phyloP scores from a whole-genome alignment of 2,888 invertebrate species.

The Xanthia icteritia region DNA sequence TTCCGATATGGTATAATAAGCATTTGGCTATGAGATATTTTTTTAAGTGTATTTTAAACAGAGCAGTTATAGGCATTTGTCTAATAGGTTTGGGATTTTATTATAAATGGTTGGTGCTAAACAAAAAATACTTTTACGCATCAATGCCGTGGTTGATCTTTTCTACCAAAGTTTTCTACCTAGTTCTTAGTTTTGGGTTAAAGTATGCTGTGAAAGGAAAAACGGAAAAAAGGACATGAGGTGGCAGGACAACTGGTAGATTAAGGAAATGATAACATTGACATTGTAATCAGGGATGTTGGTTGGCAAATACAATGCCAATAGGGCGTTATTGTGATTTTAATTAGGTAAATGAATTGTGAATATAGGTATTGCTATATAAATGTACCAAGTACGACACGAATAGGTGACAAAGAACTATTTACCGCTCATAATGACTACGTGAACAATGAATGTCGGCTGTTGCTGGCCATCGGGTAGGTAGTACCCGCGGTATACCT shows the following conservation, averaged over 20 bases:
- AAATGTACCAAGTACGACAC: background rate
- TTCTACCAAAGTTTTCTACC: background rate
- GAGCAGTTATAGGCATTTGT: too few species aligned
- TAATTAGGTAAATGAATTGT: slow-evolving; percentile 4
- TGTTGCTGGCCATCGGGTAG: too few species aligned
- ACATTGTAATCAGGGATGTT: slow-evolving; percentile 1
- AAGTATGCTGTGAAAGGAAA: background rate
- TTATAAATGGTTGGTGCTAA: too few species aligned
- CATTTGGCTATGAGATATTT: too few species aligned
- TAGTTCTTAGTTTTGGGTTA: slow-evolving; percentile 8
- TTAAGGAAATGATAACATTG: slow-evolving; percentile 21
- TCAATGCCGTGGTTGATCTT: too few species aligned
- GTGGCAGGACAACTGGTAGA: slow-evolving; percentile 23
- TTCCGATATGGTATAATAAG: too few species aligned
- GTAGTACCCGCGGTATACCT: too few species aligned
- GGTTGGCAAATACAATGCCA: background rate
- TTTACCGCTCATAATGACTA: background rate
- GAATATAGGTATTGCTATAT: background rate
- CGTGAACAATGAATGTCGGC: too few species aligned
- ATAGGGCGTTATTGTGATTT: background rate
- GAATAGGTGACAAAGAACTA: background rate
- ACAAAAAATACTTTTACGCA: too few species aligned
- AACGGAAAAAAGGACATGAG: background rate
- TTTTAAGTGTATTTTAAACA: too few species aligned
- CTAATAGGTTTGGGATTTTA: too few species aligned